Percentiles rank a stretch among this genome's conserved stretches.
Conservation (phyloP, 2,113 vertebrate species). For the Coryphaenoides rupestris region DNA sequence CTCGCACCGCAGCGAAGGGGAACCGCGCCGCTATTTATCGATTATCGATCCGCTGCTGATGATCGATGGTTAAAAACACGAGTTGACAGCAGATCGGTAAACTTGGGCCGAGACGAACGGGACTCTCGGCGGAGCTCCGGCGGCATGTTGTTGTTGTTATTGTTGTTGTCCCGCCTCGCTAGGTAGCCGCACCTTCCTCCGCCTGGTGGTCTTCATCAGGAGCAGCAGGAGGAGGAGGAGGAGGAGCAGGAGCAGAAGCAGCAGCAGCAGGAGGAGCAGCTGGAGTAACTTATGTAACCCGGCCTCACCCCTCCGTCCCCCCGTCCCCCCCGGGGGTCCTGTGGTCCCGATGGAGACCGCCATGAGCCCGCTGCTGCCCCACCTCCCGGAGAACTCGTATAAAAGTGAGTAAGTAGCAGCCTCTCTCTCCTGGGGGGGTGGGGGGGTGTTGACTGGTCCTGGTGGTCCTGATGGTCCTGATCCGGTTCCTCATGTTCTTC, state of each 20-base stretch:
- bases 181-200: too few relatives aligned
- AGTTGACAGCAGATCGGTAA: too few relatives aligned
- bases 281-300: not conserved
- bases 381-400: constrained; percentile 54
- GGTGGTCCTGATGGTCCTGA: not conserved
- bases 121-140: too few relatives aligned
- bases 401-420: constrained; percentile 51
- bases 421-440: too few relatives aligned
- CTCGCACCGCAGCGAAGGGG: too few relatives aligned
- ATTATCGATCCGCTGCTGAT: too few relatives aligned
- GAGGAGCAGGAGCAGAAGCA: not conserved
- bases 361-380: constrained; percentile 41
- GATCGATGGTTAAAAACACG: too few relatives aligned
- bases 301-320: not conserved
- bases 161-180: too few relatives aligned
- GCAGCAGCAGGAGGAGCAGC: constrained; percentile 19
- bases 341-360: constrained; percentile 44
- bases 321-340: not conserved
- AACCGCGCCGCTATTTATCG: too few relatives aligned
- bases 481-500: constrained; percentile 34
- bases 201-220: not conserved
- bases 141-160: too few relatives aligned
- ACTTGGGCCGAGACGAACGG: too few relatives aligned
- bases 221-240: constrained; percentile 20
- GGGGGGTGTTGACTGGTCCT: too few relatives aligned